Conservation (phyloP, 2,113 vertebrate species). For the Charadrius vociferus region DNA sequence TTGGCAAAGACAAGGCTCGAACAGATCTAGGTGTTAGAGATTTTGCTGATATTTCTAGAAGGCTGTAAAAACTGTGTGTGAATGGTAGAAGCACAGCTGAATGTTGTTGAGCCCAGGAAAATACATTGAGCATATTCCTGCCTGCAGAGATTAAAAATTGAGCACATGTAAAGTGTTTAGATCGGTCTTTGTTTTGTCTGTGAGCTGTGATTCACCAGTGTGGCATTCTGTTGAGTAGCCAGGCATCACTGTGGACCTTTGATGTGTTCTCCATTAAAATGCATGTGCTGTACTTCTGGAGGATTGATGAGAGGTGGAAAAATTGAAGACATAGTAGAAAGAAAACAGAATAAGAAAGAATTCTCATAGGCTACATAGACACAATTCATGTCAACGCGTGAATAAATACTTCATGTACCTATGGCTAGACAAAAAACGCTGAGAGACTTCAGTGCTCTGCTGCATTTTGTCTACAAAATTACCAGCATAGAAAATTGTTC, state of each 20-base stretch:
- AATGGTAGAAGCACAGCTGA: neutral
- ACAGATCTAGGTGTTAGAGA: constrained; percentile 4
- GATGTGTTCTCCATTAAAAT: constrained; percentile 64
- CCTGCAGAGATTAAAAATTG: neutral
- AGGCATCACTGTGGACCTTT: constrained; percentile 42
- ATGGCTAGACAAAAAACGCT: neutral
- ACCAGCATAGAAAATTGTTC: neutral
- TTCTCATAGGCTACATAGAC: constrained; percentile 41
- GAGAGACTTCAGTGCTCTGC: constrained; percentile 3
- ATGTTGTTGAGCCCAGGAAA: neutral
- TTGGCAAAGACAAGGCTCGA: neutral
- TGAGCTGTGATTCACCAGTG: constrained; percentile 25
- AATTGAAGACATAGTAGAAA: constrained; percentile 28
- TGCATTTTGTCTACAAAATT: constrained; percentile 23
- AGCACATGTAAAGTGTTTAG: neutral
- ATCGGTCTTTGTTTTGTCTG: constrained; percentile 28
- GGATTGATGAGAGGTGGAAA: constrained; percentile 62
- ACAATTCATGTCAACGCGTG: constrained; percentile 49
- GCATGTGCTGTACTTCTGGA: constrained; percentile 41
- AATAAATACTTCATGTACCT: constrained; percentile 56
- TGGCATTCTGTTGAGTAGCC: constrained; percentile 59
- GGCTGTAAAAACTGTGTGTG: neutral
- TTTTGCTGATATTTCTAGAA: constrained; percentile 40
- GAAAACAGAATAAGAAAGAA: constrained; percentile 54
- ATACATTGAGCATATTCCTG: neutral